These are phyloP conservation scores for Ostrea edulis DNA, from an alignment of 1,140 invertebrate species.

Conservation along the genomic window DNA sequence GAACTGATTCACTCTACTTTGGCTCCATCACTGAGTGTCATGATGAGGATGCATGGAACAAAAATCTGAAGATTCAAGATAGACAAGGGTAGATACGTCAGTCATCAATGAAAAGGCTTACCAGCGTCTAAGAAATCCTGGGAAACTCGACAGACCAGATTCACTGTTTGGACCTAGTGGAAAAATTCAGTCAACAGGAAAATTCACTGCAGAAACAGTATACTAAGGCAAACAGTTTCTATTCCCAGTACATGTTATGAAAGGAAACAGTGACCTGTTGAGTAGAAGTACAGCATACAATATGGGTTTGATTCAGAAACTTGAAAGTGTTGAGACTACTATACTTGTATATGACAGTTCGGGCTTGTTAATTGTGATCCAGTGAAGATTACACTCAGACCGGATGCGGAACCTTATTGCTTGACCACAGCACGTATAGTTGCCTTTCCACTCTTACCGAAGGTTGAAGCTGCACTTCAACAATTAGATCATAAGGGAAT, in stretches of 20 bases:
- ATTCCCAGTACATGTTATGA: background rate
- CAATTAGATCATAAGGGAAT: slow-evolving; percentile 59
- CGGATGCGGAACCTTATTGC: slow-evolving; percentile 42
- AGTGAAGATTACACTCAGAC: too few species aligned
- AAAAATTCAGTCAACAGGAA: background rate
- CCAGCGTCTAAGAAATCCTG: too few species aligned
- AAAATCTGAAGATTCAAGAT: too few species aligned
- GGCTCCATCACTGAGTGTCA: too few species aligned
- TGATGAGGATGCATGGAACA: too few species aligned
- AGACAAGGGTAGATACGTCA: too few species aligned
- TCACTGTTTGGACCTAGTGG: background rate
- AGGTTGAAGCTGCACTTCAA: slow-evolving; percentile 61
- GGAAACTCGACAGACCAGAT: background rate
- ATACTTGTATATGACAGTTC: background rate
- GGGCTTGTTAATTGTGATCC: slow-evolving; percentile 15
- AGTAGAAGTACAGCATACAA: background rate
- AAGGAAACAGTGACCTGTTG: background rate
- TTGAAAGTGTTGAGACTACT: too few species aligned
- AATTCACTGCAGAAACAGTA: background rate
- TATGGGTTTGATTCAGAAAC: background rate
- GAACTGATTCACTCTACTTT: too few species aligned
- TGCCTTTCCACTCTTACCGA: slow-evolving; percentile 61
- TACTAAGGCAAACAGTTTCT: background rate
- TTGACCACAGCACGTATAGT: slow-evolving; percentile 30
- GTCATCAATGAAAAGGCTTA: too few species aligned